Evolutionary conservation across 2,888 invertebrate species (phyloP), one percentile per base, ranked within the genome.

Genomic region (Pristionchus entomophagus): DNA sequence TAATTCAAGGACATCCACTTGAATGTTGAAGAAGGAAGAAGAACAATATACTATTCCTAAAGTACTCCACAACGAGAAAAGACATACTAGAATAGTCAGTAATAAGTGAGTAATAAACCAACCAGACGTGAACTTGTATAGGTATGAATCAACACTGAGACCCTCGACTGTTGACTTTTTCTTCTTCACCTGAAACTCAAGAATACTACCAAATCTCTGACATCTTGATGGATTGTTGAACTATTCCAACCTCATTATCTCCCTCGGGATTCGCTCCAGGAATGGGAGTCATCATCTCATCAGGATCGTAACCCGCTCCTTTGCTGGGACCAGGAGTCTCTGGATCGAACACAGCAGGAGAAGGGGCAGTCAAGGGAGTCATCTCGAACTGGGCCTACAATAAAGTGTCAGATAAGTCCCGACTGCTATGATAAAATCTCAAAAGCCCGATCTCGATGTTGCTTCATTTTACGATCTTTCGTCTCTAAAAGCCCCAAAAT

Each of bases 131-230:
- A 88, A 91, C 65, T 89, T 91, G 86, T 89, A 88, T 45, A 91
- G 85, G 81, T 96, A 99, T 4, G 96, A 95, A 94, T 98, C 97
- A 91, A 97, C 94, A 19, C 88, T 77, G 49, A 86, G 49, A 8
- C 59, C 83, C 22, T 80, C 82, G 32, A 65, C 45, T 14, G 26
- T 45, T n/a, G 35, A 41, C 32, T 86, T 86, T 59, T 86, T 82
- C 77, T 78, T 81, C 3, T 19, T n/a, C 19, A 80, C 82, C 86
- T 86, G 22, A 32, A 77, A 56, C 29, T 32, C 62, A 32, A 62
- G 1, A 38, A 38, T 49, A 80, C 41, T 14, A 10, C 17, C 5
- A 51, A 51, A 80, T 12, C 17, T n/a, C n/a, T 22, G 45, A 80
- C n/a, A n/a, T n/a, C n/a, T n/a, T n/a, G n/a, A n/a, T n/a, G n/a